Conservation (phyloP, 1,140 invertebrate species). For the Penaeus indicus region DNA sequence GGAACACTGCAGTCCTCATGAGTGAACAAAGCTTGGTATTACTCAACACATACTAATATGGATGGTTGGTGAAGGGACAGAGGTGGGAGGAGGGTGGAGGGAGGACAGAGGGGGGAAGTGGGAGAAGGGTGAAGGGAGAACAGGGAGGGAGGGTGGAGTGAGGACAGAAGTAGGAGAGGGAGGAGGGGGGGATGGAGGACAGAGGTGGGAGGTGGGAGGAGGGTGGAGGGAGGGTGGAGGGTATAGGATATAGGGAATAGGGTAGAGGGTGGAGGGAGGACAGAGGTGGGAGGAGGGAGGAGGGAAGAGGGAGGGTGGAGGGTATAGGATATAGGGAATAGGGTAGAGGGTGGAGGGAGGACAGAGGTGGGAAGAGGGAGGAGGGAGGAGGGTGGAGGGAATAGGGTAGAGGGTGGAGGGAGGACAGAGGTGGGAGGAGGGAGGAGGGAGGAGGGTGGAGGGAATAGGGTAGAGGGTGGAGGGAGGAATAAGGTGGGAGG, state of each 20-base stretch:
- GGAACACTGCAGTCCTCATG: too few species aligned
- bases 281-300: background rate
- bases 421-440: background rate
- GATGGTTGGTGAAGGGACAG: background rate
- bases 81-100: background rate
- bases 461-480: too few species aligned
- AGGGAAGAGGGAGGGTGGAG: background rate
- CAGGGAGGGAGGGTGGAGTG: background rate
- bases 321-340: too few species aligned
- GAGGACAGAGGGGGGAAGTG: background rate
- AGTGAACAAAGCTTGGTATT: too few species aligned
- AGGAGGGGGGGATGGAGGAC: background rate
- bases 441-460: too few species aligned
- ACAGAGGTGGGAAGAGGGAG: background rate
- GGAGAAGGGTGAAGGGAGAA: background rate
- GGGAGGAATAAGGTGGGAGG: background rate
- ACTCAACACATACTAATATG: too few species aligned
- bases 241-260: background rate
- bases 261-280: background rate
- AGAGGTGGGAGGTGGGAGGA: background rate
- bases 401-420: background rate
- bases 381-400: background rate
- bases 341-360: background rate
- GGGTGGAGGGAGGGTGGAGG: slow-evolving; percentile 14
- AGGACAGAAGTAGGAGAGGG: background rate